Evolutionary conservation across 2,888 invertebrate genomes (phyloP).

Genomic region (Leucophora obtusa): DNA sequence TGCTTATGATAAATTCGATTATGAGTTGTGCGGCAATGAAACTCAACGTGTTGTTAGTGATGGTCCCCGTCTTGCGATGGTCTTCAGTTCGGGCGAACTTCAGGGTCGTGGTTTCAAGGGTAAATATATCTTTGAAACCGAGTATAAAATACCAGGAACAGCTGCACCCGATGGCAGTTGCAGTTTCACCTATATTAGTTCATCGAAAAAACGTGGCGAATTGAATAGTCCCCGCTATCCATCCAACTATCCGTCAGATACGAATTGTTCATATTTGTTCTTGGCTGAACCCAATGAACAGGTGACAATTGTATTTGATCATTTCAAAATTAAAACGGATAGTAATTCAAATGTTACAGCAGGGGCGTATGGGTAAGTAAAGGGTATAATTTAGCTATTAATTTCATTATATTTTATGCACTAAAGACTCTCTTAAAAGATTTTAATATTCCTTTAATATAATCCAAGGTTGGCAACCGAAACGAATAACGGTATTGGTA

Average conservation of each 20-base stretch:
- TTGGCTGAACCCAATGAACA: slow-evolving; percentile 92
- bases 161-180: slow-evolving; percentile 95
- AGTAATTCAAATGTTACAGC: slow-evolving; percentile 85
- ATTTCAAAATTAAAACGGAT: slow-evolving; percentile 92
- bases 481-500: too few species aligned
- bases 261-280: slow-evolving; percentile 95
- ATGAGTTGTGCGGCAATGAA: slow-evolving; percentile 93
- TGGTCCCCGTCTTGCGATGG: slow-evolving; percentile 95
- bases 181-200: slow-evolving; percentile 93
- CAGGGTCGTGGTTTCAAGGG: slow-evolving; percentile 93
- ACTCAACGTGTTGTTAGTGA: slow-evolving; percentile 92
- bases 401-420: too few species aligned
- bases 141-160: slow-evolving; percentile 96
- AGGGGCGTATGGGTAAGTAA: slow-evolving; percentile 85
- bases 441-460: too few species aligned
- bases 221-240: slow-evolving; percentile 98
- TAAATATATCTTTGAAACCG: slow-evolving; percentile 82
- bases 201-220: slow-evolving; percentile 91
- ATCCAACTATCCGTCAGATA: slow-evolving; percentile 96
- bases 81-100: slow-evolving; percentile 94
- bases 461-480: too few species aligned
- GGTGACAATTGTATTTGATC: slow-evolving; percentile 93
- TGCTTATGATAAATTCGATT: slow-evolving; percentile 95
- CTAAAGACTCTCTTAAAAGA: too few species aligned
- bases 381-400: too few species aligned